A percentile compares a stretch with the other conserved stretches of the same genome.
phyloP scores from a whole-genome alignment of 2,888 invertebrate genomes.

The Mechanitis mazaeus region DNA sequence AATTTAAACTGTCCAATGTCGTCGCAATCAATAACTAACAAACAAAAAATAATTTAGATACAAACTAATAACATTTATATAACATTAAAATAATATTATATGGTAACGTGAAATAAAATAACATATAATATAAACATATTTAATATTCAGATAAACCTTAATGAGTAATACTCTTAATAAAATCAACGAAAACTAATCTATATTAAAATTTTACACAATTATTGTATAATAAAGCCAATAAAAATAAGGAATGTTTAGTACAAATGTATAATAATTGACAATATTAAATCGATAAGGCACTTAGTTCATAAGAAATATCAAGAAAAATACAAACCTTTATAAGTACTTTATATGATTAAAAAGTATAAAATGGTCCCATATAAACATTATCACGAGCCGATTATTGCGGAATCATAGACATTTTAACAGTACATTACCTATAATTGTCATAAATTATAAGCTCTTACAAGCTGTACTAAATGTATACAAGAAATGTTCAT shows the following conservation, averaged over 20 bases:
- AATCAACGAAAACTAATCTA: constrained; percentile 62
- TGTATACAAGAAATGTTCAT: constrained; percentile 17
- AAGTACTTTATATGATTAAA: constrained; percentile 11
- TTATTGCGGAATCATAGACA: constrained; percentile 4
- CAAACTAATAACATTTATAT: neutral
- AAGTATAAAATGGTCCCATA: constrained; percentile 3
- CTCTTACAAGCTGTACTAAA: neutral
- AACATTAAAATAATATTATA: neutral
- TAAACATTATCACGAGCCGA: constrained; percentile 18
- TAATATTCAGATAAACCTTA: constrained; percentile 53
- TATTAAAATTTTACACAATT: constrained; percentile 46
- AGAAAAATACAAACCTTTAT: constrained; percentile 32
- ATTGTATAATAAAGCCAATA: constrained; percentile 49
- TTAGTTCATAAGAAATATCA: constrained; percentile 36
- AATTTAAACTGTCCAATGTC: constrained; percentile 43
- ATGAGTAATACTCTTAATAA: constrained; percentile 67
- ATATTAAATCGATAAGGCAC: constrained; percentile 57
- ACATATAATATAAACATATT: constrained; percentile 48
- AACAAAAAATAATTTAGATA: constrained; percentile 18
- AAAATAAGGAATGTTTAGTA: constrained; percentile 70
- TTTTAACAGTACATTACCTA: neutral
- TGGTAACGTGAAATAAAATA: constrained; percentile 26
- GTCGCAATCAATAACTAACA: constrained; percentile 19
- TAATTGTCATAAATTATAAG: neutral
- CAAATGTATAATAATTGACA: constrained; percentile 56